Evolutionary conservation across 1,140 invertebrate genomes (phyloP).

Genomic region (Oreohelix idahoensis): DNA sequence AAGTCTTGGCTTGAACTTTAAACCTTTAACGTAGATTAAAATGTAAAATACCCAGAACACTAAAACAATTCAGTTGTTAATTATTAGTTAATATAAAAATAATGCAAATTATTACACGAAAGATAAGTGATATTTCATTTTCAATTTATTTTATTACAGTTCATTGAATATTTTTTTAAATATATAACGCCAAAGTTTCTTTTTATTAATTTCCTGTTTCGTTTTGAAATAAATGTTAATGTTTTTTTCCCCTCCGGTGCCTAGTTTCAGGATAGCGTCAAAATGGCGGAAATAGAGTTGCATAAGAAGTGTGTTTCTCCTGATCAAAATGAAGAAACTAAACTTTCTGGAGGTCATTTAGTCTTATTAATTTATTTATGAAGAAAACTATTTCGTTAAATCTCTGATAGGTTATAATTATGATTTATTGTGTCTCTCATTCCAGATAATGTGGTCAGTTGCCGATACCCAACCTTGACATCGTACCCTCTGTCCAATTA

Average conservation of each 20-base stretch:
- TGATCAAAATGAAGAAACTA: background rate
- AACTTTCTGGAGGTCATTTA: background rate
- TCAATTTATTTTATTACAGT: no score
- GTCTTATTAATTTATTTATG: no score
- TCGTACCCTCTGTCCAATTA: no score
- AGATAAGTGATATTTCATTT: no score
- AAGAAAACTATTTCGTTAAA: no score
- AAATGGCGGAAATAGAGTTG: constrained; percentile 22
- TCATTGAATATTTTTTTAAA: no score
- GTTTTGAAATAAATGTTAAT: background rate
- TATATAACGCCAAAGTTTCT: background rate
- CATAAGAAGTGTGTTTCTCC: background rate
- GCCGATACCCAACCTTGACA: no score
- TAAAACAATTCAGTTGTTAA: background rate
- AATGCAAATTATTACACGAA: background rate
- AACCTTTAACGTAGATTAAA: background rate
- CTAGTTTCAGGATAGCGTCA: constrained; percentile 31
- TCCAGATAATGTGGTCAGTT: no score
- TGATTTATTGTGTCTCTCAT: no score
- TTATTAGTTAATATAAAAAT: no score
- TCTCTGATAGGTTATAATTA: no score
- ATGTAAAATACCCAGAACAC: background rate
- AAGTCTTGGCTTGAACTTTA: background rate
- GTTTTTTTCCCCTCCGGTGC: background rate
- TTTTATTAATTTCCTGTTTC: background rate